Evolutionary conservation across 2,888 invertebrate species (phyloP).

Genomic region (Clitarchus hookeri): DNA sequence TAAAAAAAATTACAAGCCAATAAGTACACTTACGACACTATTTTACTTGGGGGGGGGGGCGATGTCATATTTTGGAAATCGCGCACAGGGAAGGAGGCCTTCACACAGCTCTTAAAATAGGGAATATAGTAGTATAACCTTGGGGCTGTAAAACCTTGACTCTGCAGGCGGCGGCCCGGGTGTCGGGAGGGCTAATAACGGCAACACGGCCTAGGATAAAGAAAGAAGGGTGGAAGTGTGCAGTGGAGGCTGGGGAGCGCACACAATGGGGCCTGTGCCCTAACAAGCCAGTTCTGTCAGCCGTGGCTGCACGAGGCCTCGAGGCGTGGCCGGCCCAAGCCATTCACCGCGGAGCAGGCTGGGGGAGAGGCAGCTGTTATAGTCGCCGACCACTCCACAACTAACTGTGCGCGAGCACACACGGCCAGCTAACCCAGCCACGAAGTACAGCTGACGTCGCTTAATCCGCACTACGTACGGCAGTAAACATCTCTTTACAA

Average conservation of each 20-base stretch:
- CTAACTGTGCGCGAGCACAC: background rate
- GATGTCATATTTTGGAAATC: no score
- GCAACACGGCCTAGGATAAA: background rate
- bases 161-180: no score
- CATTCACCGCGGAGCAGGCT: background rate
- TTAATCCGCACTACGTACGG: background rate
- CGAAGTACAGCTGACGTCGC: background rate
- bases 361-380: background rate
- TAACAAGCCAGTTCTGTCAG: conserved; percentile 10
- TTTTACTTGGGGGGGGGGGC: no score
- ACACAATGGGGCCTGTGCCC: background rate
- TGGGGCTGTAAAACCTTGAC: no score
- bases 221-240: background rate
- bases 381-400: background rate
- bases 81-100: no score
- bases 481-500: background rate
- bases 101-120: no score
- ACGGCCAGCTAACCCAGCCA: background rate
- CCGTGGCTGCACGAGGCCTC: background rate
- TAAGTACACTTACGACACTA: no score
- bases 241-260: background rate
- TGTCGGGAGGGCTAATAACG: conserved; percentile 2
- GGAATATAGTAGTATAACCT: no score
- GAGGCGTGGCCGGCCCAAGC: background rate
- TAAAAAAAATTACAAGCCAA: no score